Evolutionary conservation across 2,888 invertebrate genomes (phyloP), one percentile per base, ranked within the genome.

Genomic region (Drosophila mayaguana): DNA sequence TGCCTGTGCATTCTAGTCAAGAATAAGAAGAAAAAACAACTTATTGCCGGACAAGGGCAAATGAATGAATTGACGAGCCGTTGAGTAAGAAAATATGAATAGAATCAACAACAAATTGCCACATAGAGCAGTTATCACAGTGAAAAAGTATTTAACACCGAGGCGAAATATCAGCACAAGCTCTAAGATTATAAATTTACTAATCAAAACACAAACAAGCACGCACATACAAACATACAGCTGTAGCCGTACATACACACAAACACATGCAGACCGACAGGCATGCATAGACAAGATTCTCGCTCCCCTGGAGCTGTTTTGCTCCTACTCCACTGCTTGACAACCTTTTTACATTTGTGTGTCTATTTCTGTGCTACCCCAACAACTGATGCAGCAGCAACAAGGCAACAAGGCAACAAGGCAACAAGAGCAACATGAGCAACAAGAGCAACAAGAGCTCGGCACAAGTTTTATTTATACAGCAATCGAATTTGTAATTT

Each of bases 181-280:
- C 53, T 67, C 53, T 63, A 28, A 68, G 70, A 72, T 81, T 86
- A 81, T 80, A 73, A 70, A 76, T 73, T 83, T 73, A 70, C 83
- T 86, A 88, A 85, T 79, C 86, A 85, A 83, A 83, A 86, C 80
- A 87, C 76, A 77, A 80, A 80, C 71, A 63, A 57, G 56, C 50
- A 72, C 40, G 57, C 62, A 72, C 34, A 75, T 50, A 70, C 53
- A 45, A n/a, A 8, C 38, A 62, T 43, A 68, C 63, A 14, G 20
- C 36, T 46, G 54, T 69, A 56, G 68, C 28, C 65, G 74, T 59
- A 74, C 59, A 71, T 54, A 72, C 63, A 68, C 57, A 50, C 56
- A 34, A 14, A 43, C 45, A 61, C 42, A 25, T 6, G 7, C 43
- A 42, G 20, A 4, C 51, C 14, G 12, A 51, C 34, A 36, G 18